Percentiles rank a stretch among this genome's conserved stretches.
These are phyloP conservation scores for Caranx ignobilis DNA, from an alignment of 2,113 vertebrate species.

Conservation along the genomic window DNA sequence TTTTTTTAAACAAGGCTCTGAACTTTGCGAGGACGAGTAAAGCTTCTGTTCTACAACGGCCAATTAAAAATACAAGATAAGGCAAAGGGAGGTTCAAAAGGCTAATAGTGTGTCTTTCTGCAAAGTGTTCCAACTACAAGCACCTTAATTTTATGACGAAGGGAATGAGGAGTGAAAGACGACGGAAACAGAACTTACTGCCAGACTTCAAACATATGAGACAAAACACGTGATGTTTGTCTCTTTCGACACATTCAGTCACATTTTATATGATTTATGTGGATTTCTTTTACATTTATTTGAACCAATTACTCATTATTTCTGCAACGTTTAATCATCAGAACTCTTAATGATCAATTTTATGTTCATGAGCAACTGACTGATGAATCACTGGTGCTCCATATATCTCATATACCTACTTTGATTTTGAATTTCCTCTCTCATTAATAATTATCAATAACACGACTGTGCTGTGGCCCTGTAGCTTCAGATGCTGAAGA, in stretches of 20 bases:
- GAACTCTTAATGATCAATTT: not conserved
- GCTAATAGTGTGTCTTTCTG: constrained; percentile 46
- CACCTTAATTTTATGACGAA: constrained; percentile 26
- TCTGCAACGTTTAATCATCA: too few species aligned
- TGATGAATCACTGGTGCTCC: too few species aligned
- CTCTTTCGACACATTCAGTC: not conserved
- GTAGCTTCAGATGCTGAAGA: not conserved
- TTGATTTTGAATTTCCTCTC: too few species aligned
- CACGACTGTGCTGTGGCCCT: not conserved
- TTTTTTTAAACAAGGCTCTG: constrained; percentile 5
- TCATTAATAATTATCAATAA: too few species aligned
- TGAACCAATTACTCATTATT: too few species aligned
- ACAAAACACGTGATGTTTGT: not conserved
- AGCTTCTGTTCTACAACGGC: constrained; percentile 22
- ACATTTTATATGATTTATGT: too few species aligned
- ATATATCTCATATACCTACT: too few species aligned
- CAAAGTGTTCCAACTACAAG: constrained; percentile 33
- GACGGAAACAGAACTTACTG: not conserved
- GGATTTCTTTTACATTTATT: too few species aligned
- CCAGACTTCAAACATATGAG: not conserved
- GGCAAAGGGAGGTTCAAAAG: constrained; percentile 42
- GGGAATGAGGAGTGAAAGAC: not conserved
- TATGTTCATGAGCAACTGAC: not conserved
- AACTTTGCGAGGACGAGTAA: constrained; percentile 35
- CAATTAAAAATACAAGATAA: constrained; percentile 62